Percentiles rank a stretch among this genome's conserved stretches.
Conservation (phyloP, 1,140 invertebrate species). For the Propsilocerus akamusi region DNA sequence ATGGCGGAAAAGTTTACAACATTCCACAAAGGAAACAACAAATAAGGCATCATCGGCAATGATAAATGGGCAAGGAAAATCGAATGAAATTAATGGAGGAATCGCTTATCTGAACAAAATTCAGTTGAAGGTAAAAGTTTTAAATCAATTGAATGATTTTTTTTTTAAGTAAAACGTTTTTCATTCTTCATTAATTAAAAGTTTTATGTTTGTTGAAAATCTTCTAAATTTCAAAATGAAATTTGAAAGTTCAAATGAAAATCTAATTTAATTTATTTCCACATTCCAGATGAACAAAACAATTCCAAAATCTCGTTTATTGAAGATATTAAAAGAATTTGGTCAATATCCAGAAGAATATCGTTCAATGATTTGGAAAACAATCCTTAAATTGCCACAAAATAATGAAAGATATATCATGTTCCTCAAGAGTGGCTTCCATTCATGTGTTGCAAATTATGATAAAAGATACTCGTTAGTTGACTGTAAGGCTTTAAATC, state of each 20-base stretch:
- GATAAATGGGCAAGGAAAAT: no score
- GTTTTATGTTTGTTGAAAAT: not conserved
- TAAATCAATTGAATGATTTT: constrained; percentile 10
- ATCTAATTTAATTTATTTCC: not conserved
- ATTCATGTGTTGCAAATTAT: constrained; percentile 34
- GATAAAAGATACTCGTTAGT: constrained; percentile 46
- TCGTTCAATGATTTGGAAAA: constrained; percentile 59
- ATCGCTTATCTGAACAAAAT: no score
- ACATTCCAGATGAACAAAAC: constrained; percentile 13
- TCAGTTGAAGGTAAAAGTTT: constrained; percentile 7
- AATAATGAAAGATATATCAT: constrained; percentile 48
- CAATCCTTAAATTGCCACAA: constrained; percentile 49
- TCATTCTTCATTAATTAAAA: not conserved
- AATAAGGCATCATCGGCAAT: no score
- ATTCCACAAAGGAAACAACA: no score
- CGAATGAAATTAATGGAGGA: no score
- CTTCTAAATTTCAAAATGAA: not conserved
- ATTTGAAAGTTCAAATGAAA: no score
- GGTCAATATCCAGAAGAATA: constrained; percentile 64
- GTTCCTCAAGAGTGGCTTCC: constrained; percentile 43
- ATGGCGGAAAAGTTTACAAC: not conserved
- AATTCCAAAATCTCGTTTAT: constrained; percentile 14
- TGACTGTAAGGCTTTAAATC: constrained; percentile 38
- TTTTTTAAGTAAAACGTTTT: not conserved
- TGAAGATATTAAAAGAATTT: constrained; percentile 52